Evolutionary conservation across 2,797 vertebrate species (phyloP).

Genomic region (Microctenopoma steveboyesi): DNA sequence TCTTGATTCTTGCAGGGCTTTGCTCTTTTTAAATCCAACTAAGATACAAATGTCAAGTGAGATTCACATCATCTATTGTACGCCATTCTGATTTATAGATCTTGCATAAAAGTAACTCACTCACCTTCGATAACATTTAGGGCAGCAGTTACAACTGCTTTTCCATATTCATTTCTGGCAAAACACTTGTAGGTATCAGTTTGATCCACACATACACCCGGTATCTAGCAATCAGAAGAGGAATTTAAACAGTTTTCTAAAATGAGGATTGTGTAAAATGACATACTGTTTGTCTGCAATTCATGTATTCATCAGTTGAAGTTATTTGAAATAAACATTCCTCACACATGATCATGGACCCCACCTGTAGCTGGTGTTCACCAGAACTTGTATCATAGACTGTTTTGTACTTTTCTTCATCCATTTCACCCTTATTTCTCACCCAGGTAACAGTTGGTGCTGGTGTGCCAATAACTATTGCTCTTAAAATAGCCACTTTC

Average conservation of each 20-base stretch:
- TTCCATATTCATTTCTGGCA: constrained; percentile 87
- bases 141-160: constrained; percentile 84
- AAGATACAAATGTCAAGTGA: constrained; percentile 40
- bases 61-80: background rate
- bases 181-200: constrained; percentile 88
- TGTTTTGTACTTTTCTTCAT: constrained; percentile 75
- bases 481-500: constrained; percentile 88
- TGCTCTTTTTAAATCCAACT: constrained; percentile 91
- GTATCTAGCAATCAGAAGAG: constrained; percentile 80
- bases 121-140: constrained; percentile 91
- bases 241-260: background rate
- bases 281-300: background rate
- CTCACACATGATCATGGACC: background rate
- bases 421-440: constrained; percentile 75
- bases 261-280: background rate
- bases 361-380: constrained; percentile 88
- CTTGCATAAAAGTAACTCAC: background rate
- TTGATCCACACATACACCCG: constrained; percentile 78
- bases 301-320: background rate
- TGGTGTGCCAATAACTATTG: constrained; percentile 86
- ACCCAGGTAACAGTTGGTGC: constrained; percentile 85
- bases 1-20: constrained; percentile 77
- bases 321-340: background rate
- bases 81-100: background rate
- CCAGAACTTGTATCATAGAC: constrained; percentile 56